Conservation (phyloP, 2,797 vertebrate species). For the Liparis tanakae region DNA sequence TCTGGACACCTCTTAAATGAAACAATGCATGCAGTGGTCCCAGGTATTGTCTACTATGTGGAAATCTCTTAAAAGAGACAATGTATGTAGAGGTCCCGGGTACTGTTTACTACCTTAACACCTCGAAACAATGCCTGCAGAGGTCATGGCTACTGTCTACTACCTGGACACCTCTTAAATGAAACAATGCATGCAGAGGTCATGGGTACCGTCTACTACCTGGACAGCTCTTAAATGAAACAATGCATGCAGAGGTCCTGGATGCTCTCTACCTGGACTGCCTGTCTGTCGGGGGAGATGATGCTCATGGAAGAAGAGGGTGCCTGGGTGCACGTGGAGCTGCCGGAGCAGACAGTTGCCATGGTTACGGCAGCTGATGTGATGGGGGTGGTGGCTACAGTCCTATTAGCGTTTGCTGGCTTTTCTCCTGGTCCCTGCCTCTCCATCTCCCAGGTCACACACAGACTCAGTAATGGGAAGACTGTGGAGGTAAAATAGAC, state of each 20-base stretch:
- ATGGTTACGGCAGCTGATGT: constrained; percentile 79
- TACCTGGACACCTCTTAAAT: constrained; percentile 62
- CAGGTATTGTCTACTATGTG: neutral
- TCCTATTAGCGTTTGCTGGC: constrained; percentile 83
- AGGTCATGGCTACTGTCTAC: neutral
- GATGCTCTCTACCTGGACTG: constrained; percentile 85
- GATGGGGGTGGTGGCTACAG: constrained; percentile 68
- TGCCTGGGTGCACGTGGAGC: constrained; percentile 80
- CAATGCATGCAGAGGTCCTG: neutral
- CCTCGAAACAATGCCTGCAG: neutral
- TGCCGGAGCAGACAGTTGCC: constrained; percentile 80
- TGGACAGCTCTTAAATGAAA: constrained; percentile 26
- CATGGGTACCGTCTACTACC: neutral
- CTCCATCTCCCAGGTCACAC: constrained; percentile 69
- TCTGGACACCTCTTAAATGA: constrained; percentile 61
- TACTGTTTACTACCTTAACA: neutral
- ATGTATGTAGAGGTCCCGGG: neutral
- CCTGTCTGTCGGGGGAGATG: constrained; percentile 87
- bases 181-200: neutral
- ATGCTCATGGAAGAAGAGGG: constrained; percentile 88
- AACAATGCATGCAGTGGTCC: neutral
- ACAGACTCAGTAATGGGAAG: constrained; percentile 42
- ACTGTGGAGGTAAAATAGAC: constrained; percentile 42
- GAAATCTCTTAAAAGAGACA: neutral
- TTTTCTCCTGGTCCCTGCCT: constrained; percentile 74